Base-by-base conservation (phyloP, 2,888 invertebrate genomes). In the Charanyca ferruginea region DNA sequence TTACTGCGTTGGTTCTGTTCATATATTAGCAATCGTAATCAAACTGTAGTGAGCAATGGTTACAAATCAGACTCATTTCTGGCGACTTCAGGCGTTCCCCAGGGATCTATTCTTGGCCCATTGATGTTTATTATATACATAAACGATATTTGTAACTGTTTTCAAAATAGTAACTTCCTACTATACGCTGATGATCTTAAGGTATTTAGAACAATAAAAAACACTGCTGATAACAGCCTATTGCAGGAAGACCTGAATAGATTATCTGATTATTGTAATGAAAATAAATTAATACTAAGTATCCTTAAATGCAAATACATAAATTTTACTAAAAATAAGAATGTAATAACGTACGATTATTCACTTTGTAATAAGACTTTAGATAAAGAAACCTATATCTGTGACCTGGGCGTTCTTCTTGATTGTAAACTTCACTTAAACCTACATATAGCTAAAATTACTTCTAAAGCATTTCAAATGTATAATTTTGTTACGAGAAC, bases 81-180 rank as follows among this genome's bases (percentile, higher is more conserved):
- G 8, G 32, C 57, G 5, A 41, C 53, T 9, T 53, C 53, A 8
- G 53, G 53, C 22, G 53, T 53, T 22, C 53, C 53, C 41, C 53
- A 53, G 41, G 53, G 41, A 16, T 53, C 53, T 25, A 53, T 53
- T 41, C 25, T 61, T 44, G 35, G 44, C 25, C 41, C 52, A 4
- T 54, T 52, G 42, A 23, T 58, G 42, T 58, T 58, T 48, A 38
- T 58, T 48, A 38, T 58, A 18, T 58, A 58, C n/a, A 58, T 47
- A 23, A 23, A 47, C 23, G 47, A 47, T 47, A 47, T 47, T 13
- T 47, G 47, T 22, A n/a, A n/a, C n/a, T n/a, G n/a, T n/a, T n/a
- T n/a, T n/a, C n/a, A n/a, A n/a, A n/a, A n/a, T n/a, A n/a, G n/a
- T n/a, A n/a, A n/a, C n/a, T n/a, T n/a, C n/a, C n/a, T n/a, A n/a